Evolutionary conservation across 64 coral and sea anemone genomes (phyloP).

Genomic region (Anthopleura sola): DNA sequence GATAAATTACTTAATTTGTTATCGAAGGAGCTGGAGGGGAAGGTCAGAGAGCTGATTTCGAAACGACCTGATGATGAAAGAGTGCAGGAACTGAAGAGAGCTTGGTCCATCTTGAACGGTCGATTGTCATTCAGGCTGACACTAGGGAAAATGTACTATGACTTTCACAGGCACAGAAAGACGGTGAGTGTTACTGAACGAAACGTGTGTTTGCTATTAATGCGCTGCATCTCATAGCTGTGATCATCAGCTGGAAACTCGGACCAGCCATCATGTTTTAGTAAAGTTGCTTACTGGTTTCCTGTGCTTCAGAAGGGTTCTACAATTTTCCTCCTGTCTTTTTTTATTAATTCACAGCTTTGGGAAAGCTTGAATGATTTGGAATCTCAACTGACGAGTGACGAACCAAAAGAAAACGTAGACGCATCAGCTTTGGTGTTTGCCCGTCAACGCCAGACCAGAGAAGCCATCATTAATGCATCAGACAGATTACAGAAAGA

Average conservation of each 20-base stretch:
- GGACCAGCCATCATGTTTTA: too few species aligned
- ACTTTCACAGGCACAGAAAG: slow-evolving; percentile 79
- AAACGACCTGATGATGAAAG: slow-evolving; percentile 66
- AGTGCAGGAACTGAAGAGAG: slow-evolving; percentile 62
- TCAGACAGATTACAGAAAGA: slow-evolving; percentile 92
- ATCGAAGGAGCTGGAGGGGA: slow-evolving; percentile 44
- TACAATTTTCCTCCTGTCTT: too few species aligned
- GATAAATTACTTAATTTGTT: neutral
- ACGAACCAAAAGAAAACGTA: slow-evolving; percentile 95
- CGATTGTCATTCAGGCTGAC: slow-evolving; percentile 71
- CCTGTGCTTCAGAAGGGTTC: too few species aligned
- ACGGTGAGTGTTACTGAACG: slow-evolving; percentile 44
- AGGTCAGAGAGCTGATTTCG: slow-evolving; percentile 28
- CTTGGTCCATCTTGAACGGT: slow-evolving; percentile 47
- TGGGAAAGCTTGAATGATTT: slow-evolving; percentile 75
- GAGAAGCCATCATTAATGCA: slow-evolving; percentile 77
- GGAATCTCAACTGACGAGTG: slow-evolving; percentile 85
- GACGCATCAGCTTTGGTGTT: slow-evolving; percentile 77
- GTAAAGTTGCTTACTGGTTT: too few species aligned
- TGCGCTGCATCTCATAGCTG: neutral
- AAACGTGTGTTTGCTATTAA: neutral
- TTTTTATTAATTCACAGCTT: slow-evolving; percentile 38
- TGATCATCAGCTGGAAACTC: neutral
- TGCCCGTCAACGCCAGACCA: slow-evolving; percentile 69
- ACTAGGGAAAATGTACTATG: slow-evolving; percentile 84